Conservation (phyloP, 2,888 invertebrate genomes). For the Hipparchia semele region DNA sequence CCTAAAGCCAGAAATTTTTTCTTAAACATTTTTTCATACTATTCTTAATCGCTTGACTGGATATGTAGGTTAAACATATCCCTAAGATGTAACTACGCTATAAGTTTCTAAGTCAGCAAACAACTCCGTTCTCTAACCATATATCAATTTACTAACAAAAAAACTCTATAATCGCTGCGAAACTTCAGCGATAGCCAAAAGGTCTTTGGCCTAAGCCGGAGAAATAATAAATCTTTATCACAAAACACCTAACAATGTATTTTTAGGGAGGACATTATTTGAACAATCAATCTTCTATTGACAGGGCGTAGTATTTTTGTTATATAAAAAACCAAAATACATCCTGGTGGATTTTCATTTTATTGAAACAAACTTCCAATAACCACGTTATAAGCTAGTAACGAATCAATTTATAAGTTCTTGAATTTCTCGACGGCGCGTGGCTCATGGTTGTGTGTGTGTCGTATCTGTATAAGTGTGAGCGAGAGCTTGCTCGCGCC, state of each 20-base stretch:
- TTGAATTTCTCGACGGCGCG: no score
- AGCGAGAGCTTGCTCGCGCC: no score
- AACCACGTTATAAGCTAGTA: no score
- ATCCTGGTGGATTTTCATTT: neutral
- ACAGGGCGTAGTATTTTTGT: constrained; percentile 33
- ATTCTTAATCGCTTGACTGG: neutral
- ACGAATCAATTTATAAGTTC: no score
- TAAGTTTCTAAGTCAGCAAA: neutral
- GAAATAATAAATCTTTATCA: constrained; percentile 44
- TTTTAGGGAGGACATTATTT: constrained; percentile 31
- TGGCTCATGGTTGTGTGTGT: no score
- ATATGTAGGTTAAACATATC: neutral
- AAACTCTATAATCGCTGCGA: neutral
- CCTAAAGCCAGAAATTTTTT: no score
- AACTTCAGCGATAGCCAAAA: constrained; percentile 19
- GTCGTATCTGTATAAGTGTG: no score
- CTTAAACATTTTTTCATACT: no score
- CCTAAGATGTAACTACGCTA: neutral
- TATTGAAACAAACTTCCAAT: no score
- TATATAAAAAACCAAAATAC: constrained; percentile 25
- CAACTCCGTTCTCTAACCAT: neutral
- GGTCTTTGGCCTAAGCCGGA: constrained; percentile 25
- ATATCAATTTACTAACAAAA: neutral
- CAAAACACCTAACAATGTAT: constrained; percentile 30
- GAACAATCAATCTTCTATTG: constrained; percentile 41